These are phyloP conservation scores for Cairina moschata DNA, from an alignment of 2,113 vertebrate species.

Conservation along the genomic window DNA sequence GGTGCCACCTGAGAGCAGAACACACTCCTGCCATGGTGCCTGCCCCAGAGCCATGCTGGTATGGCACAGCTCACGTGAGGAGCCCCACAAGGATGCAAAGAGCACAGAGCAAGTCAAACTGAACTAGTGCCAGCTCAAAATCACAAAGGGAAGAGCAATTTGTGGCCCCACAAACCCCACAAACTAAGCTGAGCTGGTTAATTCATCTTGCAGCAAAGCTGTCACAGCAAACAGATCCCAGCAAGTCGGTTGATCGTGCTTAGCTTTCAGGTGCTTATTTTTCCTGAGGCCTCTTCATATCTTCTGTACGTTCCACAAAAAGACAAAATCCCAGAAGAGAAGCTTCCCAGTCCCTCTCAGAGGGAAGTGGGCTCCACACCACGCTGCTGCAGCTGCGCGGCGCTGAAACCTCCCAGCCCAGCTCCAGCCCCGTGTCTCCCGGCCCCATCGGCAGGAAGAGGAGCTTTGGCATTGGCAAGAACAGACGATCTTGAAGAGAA, in stretches of 20 bases:
- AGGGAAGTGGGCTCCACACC: background rate
- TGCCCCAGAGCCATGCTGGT: background rate
- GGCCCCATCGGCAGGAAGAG: background rate
- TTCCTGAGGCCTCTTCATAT: background rate
- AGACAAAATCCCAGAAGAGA: background rate
- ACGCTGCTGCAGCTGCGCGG: background rate
- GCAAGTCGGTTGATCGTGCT: background rate
- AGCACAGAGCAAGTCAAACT: background rate
- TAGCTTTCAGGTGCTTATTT: background rate
- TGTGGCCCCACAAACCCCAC: background rate
- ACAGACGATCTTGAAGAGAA: background rate
- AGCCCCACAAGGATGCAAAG: background rate
- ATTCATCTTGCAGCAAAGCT: background rate
- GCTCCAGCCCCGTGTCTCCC: background rate
- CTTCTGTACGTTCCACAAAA: background rate
- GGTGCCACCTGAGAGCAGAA: conserved; percentile 1
- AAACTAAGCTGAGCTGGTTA: background rate
- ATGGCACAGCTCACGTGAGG: background rate
- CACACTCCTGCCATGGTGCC: background rate
- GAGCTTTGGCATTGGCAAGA: background rate
- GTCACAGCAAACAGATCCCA: background rate
- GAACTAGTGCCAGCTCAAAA: background rate
- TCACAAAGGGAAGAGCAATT: background rate
- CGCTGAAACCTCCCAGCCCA: background rate
- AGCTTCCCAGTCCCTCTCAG: background rate